Percentiles rank a stretch among this genome's conserved stretches.
These are phyloP conservation scores for Meiosimyza platycephala DNA, from an alignment of 2,888 invertebrate species.

Conservation along the genomic window DNA sequence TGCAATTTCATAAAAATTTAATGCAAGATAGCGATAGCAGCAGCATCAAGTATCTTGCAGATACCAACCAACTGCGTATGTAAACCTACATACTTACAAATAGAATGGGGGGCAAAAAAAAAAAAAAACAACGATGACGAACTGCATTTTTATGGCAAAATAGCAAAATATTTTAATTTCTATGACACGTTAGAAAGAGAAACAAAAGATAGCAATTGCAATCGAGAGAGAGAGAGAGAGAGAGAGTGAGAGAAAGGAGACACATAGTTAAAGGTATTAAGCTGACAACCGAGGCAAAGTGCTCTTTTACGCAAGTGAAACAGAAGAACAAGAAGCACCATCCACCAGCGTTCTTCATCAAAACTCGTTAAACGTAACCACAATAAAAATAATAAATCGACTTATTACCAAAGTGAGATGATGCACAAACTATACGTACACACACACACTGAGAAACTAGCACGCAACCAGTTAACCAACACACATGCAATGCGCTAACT, in stretches of 20 bases:
- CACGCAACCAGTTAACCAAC: not conserved
- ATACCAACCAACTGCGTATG: conserved; percentile 2
- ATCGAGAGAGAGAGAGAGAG: not conserved
- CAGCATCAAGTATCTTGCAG: conserved; percentile 7
- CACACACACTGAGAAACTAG: conserved; percentile 5
- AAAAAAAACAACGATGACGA: conserved; percentile 7
- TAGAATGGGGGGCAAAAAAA: no score
- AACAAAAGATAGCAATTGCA: no score
- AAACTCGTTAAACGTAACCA: conserved; percentile 52
- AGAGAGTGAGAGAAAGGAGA: not conserved
- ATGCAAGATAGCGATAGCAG: not conserved
- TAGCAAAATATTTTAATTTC: conserved; percentile 15
- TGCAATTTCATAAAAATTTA: conserved; percentile 29
- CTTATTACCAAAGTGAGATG: conserved; percentile 44
- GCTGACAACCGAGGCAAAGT: not conserved
- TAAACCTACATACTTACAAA: not conserved
- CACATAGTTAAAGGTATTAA: conserved; percentile 1
- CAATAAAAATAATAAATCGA: conserved; percentile 53
- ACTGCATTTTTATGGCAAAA: conserved; percentile 16
- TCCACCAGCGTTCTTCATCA: conserved; percentile 40
- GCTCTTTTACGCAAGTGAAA: not conserved
- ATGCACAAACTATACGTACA: conserved; percentile 38
- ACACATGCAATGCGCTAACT: conserved; percentile 1
- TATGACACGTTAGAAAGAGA: not conserved
- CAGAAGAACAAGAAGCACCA: no score